Conservation (phyloP, 2,888 invertebrate species). For the Ellobium chinense region DNA sequence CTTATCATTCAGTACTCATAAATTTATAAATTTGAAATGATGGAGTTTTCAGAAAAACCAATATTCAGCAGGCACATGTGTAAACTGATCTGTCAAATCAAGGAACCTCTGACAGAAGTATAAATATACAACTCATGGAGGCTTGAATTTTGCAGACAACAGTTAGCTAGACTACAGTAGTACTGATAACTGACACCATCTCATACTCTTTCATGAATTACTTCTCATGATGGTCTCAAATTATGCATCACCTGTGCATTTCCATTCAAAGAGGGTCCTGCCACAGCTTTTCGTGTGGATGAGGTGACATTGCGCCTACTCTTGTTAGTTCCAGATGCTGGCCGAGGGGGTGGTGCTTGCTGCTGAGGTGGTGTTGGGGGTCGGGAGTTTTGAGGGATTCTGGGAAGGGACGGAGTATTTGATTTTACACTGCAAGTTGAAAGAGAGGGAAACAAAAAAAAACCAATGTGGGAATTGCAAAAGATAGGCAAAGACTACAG, state of each 20-base stretch:
- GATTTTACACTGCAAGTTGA: conserved; percentile 53
- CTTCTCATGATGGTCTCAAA: too few species aligned
- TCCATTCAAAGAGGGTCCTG: conserved; percentile 40
- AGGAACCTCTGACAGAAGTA: too few species aligned
- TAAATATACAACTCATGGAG: too few species aligned
- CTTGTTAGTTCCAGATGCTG: conserved; percentile 59
- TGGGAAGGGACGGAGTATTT: conserved; percentile 69
- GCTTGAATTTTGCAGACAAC: too few species aligned
- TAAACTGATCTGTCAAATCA: too few species aligned
- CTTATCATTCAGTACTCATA: not conserved
- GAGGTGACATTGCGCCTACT: conserved; percentile 43
- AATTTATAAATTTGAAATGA: too few species aligned
- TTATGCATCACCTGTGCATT: conserved; percentile 28
- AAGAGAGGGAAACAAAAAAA: conserved; percentile 17
- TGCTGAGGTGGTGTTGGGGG: conserved; percentile 63
- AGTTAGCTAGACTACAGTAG: too few species aligned
- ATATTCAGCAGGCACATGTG: too few species aligned
- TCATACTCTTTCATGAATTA: too few species aligned
- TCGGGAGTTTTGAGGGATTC: conserved; percentile 68
- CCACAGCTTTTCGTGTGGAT: conserved; percentile 51
- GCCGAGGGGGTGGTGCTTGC: conserved; percentile 53
- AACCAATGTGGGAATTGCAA: conserved; percentile 11
- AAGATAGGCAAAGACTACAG: not conserved
- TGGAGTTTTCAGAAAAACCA: too few species aligned
- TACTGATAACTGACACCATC: too few species aligned